Evolutionary conservation across 2,888 invertebrate genomes (phyloP), one percentile per base, ranked within the genome.

Genomic region (Microchrysa polita): DNA sequence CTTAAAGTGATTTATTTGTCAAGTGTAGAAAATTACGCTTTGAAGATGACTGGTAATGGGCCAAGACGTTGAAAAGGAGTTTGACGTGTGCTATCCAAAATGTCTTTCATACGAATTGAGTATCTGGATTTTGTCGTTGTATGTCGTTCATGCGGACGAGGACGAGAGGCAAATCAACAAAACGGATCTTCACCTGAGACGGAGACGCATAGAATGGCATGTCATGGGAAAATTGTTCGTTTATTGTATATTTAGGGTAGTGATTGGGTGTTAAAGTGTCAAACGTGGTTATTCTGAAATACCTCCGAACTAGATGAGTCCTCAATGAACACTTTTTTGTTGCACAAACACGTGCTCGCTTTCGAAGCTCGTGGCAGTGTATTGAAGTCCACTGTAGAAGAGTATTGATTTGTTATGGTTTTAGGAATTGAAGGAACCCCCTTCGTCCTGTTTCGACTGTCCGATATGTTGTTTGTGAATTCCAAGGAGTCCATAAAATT

Each of bases 1-100:
- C 69, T 69, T 69, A 69, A 69, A 14, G 69, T 69, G 69, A 69
- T 69, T 69, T 69, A 69, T 69, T 69, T 34, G 42, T 69, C 69
- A 55, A 57, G 69, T 57, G 69, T 40, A 69, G 55, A 40, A 69
- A 69, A 69, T 69, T 57, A 69, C 57, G 57, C 55, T 69, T 69
- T 69, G 69, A 69, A 57, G 69, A 69, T 69, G 69, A 69, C 57
- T 69, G 52, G 52, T n/a, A 52, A 57, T 12, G 40, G 27, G 7
- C 20, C 5, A 55, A 23, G 7, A 14, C 69, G 40, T 2, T 42
- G 14, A 69, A 16, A 61, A 61, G 23, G 27, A 61, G 16, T 40
- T 34, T 34, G 27, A 7, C 61, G 12, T 40, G 61, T 27, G 40
- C 48, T 48, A 40, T 40, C 16, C 40, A 12, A 61, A 60, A 4